These are phyloP conservation scores for Octodonta nipae DNA, from an alignment of 2,888 invertebrate species.

Conservation along the genomic window DNA sequence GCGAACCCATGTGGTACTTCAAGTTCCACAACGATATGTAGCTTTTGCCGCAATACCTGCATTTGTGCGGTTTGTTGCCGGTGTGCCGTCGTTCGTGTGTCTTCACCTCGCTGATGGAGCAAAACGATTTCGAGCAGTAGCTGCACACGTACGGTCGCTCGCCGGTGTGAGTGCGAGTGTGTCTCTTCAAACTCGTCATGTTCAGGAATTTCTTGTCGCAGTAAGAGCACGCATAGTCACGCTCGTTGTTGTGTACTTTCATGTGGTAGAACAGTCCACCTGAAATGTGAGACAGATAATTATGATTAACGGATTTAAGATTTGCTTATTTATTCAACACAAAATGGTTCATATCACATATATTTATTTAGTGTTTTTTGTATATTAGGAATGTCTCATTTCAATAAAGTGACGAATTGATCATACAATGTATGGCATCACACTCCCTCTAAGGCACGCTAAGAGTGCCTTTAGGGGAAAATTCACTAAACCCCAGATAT, in stretches of 20 bases:
- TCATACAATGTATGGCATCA: too few relatives aligned
- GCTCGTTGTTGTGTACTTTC: constrained; percentile 16
- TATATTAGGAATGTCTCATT: too few relatives aligned
- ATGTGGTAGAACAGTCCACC: constrained; percentile 18
- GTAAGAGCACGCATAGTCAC: constrained; percentile 12
- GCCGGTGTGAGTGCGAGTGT: constrained; percentile 15
- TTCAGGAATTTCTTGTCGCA: constrained; percentile 13
- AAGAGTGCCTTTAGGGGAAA: too few relatives aligned
- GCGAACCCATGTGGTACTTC: constrained; percentile 14
- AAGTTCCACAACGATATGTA: constrained; percentile 13
- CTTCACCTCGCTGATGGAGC: constrained; percentile 12
- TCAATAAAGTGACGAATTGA: too few relatives aligned
- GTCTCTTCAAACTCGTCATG: constrained; percentile 12
- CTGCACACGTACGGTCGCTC: constrained; percentile 14
- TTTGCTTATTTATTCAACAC: too few relatives aligned
- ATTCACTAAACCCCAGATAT: too few relatives aligned
- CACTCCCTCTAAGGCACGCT: too few relatives aligned
- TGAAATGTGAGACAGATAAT: too few relatives aligned
- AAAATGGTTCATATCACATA: too few relatives aligned
- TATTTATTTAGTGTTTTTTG: too few relatives aligned
- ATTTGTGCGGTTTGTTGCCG: constrained; percentile 12
- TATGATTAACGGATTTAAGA: too few relatives aligned
- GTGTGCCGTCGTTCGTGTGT: constrained; percentile 16
- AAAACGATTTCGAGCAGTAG: constrained; percentile 14
- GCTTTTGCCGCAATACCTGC: constrained; percentile 13